Percentiles rank a stretch among this genome's conserved stretches.
Evolutionary conservation across 2,113 vertebrate species (phyloP).

Genomic region (Garra rufa): DNA sequence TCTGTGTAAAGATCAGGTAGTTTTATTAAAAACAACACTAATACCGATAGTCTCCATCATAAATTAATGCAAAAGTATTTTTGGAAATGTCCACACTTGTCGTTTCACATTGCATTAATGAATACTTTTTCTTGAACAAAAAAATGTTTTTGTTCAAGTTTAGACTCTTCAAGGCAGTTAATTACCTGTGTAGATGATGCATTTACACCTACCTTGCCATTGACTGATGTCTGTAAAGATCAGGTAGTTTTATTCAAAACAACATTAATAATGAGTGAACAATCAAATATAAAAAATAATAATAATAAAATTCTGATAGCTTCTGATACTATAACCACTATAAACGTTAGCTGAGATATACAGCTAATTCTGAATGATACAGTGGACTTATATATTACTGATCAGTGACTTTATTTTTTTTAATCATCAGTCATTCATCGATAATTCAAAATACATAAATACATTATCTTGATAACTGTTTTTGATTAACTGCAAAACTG

Average conservation of each 20-base stretch:
- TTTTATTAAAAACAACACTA: neutral
- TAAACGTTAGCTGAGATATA: neutral
- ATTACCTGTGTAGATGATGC: accelerated
- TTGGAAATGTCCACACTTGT: neutral
- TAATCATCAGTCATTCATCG: neutral
- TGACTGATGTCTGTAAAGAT: neutral
- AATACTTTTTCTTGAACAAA: neutral
- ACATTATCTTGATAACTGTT: neutral
- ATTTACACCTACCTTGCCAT: neutral
- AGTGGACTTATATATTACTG: neutral
- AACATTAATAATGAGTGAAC: neutral
- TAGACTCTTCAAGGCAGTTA: neutral
- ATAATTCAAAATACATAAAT: neutral
- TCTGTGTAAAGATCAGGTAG: neutral
- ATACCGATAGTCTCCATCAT: neutral
- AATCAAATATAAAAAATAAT: neutral
- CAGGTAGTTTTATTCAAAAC: neutral
- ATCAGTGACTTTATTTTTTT: neutral
- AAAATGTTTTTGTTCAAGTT: neutral
- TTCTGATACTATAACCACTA: neutral
- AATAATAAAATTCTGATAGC: neutral
- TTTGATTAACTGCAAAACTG: neutral
- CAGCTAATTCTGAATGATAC: neutral
- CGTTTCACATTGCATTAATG: neutral
- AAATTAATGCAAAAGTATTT: neutral